Conservation (phyloP, 2,888 invertebrate species). For the Osmoderma eremita region DNA sequence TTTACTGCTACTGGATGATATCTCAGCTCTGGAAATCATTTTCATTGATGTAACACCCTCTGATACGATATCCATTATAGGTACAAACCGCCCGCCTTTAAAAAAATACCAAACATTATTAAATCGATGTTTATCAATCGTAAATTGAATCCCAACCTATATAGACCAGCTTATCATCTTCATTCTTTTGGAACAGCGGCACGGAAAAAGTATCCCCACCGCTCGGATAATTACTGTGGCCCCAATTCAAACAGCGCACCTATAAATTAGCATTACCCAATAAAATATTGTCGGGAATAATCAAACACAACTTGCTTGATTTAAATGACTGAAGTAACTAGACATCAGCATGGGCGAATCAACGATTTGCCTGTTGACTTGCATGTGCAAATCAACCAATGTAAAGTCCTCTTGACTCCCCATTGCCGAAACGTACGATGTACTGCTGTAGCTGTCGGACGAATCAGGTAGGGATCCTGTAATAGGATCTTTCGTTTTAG, state of each 20-base stretch:
- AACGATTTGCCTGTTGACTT: conserved; percentile 86
- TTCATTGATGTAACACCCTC: conserved; percentile 76
- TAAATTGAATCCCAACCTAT: conserved; percentile 66
- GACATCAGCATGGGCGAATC: conserved; percentile 95
- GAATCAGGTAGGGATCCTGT: conserved; percentile 62
- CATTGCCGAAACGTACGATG: conserved; percentile 88
- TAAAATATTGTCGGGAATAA: too few relatives aligned
- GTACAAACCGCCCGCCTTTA: conserved; percentile 72
- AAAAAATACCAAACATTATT: conserved; percentile 17
- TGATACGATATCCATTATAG: conserved; percentile 73
- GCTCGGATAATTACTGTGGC: conserved; percentile 69
- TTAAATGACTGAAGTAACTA: conserved; percentile 91
- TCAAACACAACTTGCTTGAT: conserved; percentile 71
- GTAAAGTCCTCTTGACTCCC: conserved; percentile 94
- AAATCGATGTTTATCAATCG: conserved; percentile 42
- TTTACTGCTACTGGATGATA: conserved; percentile 57
- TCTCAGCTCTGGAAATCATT: conserved; percentile 67
- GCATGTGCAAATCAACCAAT: conserved; percentile 92
- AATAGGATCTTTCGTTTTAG: conserved; percentile 42
- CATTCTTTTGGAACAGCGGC: conserved; percentile 81
- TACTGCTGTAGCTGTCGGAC: conserved; percentile 85
- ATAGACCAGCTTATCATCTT: conserved; percentile 79
- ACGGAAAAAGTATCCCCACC: conserved; percentile 82
- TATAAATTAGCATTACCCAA: conserved; percentile 48
- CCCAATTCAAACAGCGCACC: conserved; percentile 79